These are phyloP conservation scores for Incurvaria masculella DNA, from an alignment of 2,888 invertebrate genomes.

Conservation along the genomic window DNA sequence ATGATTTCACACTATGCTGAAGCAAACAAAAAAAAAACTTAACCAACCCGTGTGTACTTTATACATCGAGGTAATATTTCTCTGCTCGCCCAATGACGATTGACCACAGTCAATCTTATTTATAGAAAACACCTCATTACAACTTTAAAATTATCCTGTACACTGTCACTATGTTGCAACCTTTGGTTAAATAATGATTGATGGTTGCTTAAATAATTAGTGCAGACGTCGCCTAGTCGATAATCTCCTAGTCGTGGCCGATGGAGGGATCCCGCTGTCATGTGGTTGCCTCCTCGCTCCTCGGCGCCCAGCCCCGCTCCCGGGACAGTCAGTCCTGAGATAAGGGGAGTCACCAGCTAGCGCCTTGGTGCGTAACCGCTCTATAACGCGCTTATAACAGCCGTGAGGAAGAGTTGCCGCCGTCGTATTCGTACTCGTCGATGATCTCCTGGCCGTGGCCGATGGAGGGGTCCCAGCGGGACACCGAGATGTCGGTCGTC, in stretches of 20 bases:
- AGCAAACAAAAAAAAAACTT: no score
- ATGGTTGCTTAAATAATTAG: no score
- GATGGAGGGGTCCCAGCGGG: constrained; percentile 94
- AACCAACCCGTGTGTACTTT: no score
- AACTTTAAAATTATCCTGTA: no score
- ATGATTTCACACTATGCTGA: no score
- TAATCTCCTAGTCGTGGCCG: constrained; percentile 83
- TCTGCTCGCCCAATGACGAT: no score
- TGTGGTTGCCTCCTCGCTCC: constrained; percentile 32
- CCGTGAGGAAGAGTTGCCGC: constrained; percentile 97
- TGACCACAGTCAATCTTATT: no score
- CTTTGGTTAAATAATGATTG: no score
- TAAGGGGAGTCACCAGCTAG: constrained; percentile 73
- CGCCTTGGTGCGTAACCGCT: constrained; percentile 98
- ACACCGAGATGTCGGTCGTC: constrained; percentile 97
- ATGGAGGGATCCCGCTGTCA: constrained; percentile 97
- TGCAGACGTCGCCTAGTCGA: no score
- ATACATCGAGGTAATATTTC: no score
- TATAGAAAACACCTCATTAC: no score
- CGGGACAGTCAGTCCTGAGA: not conserved
- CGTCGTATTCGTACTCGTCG: constrained; percentile 99
- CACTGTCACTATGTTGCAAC: no score
- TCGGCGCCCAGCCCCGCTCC: not conserved
- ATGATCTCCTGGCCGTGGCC: constrained; percentile 82
- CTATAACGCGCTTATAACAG: constrained; percentile 65